These are phyloP conservation scores for Melanotaenia pygmaea DNA, from an alignment of 2,797 vertebrate genomes.

Conservation along the genomic window DNA sequence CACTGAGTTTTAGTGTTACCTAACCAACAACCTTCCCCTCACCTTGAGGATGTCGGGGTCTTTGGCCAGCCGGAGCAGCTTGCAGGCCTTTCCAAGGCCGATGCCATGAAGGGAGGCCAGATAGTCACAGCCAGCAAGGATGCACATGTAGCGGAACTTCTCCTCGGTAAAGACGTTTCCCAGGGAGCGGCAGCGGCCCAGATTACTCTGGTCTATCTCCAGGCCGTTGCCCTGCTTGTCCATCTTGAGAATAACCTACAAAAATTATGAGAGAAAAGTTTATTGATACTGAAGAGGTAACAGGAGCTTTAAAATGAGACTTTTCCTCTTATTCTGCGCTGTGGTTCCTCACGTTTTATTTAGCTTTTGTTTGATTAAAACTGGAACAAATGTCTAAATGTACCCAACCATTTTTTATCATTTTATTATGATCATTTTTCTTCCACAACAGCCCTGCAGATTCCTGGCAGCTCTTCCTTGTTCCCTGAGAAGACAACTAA, in stretches of 20 bases:
- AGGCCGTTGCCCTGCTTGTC: constrained; percentile 95
- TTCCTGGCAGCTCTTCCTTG: no score
- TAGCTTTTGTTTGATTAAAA: no score
- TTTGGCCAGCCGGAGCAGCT: constrained; percentile 89
- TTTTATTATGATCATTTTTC: no score
- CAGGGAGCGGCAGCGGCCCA: constrained; percentile 92
- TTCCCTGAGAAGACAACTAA: no score
- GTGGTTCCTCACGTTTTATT: no score
- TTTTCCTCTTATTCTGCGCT: no score
- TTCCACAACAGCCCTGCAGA: no score
- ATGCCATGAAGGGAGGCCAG: constrained; percentile 93
- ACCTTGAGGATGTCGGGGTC: constrained; percentile 97
- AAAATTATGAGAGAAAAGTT: neutral
- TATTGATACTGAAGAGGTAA: neutral
- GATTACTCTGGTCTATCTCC: constrained; percentile 90
- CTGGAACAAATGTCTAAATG: no score
- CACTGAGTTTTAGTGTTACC: no score
- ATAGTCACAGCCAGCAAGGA: constrained; percentile 97
- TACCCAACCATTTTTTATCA: no score
- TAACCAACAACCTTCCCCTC: constrained; percentile 19
- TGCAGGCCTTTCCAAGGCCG: constrained; percentile 95
- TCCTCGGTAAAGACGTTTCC: constrained; percentile 95
- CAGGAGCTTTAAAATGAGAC: no score
- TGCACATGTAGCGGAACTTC: constrained; percentile 98
- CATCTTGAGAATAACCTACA: constrained; percentile 96